phyloP scores from a whole-genome alignment of 1,140 invertebrate genomes.

The Drosophila novamexicana region DNA sequence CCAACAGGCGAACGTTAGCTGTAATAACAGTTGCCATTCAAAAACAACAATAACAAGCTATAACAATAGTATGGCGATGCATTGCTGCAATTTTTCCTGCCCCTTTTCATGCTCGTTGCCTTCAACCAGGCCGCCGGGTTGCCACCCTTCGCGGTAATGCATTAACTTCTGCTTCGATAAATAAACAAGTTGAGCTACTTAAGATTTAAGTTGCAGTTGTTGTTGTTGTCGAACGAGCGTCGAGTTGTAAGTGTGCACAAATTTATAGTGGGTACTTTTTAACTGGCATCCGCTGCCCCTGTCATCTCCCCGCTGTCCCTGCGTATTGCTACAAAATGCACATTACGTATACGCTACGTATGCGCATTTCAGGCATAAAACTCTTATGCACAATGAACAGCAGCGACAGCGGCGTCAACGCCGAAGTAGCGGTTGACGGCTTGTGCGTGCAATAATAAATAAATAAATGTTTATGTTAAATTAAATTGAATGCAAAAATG shows the following conservation, averaged over 20 bases:
- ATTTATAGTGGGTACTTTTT: constrained; percentile 73
- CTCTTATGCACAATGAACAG: constrained; percentile 62
- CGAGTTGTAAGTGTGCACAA: constrained; percentile 68
- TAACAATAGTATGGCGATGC: constrained; percentile 27
- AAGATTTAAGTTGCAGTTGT: constrained; percentile 72
- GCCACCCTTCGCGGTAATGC: constrained; percentile 9
- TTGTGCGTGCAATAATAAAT: constrained; percentile 74
- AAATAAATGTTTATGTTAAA: constrained; percentile 83
- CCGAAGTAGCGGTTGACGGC: background rate
- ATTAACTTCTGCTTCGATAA: constrained; percentile 79
- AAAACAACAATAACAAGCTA: constrained; percentile 22
- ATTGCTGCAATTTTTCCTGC: constrained; percentile 38
- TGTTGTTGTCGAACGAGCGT: constrained; percentile 59
- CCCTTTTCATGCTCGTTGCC: constrained; percentile 20
- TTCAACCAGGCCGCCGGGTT: background rate
- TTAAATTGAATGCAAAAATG: constrained; percentile 81
- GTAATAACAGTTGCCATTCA: constrained; percentile 7
- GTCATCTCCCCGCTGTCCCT: background rate
- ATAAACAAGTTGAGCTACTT: constrained; percentile 83
- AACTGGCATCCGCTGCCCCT: constrained; percentile 12
- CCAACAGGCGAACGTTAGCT: background rate
- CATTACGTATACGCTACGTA: constrained; percentile 78
- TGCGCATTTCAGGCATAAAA: constrained; percentile 78
- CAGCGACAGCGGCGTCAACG: constrained; percentile 15
- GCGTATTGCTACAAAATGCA: constrained; percentile 61